Evolutionary conservation across 1,140 invertebrate genomes (phyloP).

Genomic region (Heliothis virescens): DNA sequence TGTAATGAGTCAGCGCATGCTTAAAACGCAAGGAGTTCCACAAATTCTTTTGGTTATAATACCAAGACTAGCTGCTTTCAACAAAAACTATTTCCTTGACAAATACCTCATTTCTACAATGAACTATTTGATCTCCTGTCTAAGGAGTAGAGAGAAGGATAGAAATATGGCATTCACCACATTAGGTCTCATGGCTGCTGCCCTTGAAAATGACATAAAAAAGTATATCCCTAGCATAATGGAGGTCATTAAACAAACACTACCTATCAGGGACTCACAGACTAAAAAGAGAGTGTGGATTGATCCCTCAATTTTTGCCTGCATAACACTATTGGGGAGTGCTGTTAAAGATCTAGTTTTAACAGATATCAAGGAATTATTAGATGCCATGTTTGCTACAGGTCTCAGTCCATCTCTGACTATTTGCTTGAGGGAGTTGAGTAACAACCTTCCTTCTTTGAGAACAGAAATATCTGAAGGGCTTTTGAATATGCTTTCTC

Average conservation of each 20-base stretch:
- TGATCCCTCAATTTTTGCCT: constrained; percentile 97
- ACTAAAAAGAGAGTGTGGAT: constrained; percentile 90
- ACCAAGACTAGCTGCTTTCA: constrained; percentile 97
- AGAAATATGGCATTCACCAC: constrained; percentile 95
- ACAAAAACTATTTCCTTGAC: constrained; percentile 92
- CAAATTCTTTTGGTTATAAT: constrained; percentile 95
- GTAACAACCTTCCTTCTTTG: constrained; percentile 94
- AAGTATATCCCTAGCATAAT: constrained; percentile 94
- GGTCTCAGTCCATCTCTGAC: constrained; percentile 96
- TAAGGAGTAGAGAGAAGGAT: constrained; percentile 94
- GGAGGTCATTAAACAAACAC: constrained; percentile 92
- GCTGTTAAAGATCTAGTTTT: constrained; percentile 92
- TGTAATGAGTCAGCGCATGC: constrained; percentile 92
- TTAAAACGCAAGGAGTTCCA: constrained; percentile 94
- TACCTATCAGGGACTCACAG: constrained; percentile 93
- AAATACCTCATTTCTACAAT: constrained; percentile 93
- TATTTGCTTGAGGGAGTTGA: constrained; percentile 95
- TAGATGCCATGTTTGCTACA: constrained; percentile 97
- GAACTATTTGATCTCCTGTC: constrained; percentile 91
- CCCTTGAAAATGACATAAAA: constrained; percentile 94
- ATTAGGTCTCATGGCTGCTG: constrained; percentile 96
- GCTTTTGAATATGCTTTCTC: constrained; percentile 93
- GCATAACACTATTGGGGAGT: constrained; percentile 96
- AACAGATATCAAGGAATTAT: constrained; percentile 93
- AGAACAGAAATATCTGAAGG: constrained; percentile 97